Evolutionary conservation across 2,888 invertebrate species (phyloP), one percentile per base, ranked within the genome.

Genomic region (Deilephila porcellus): DNA sequence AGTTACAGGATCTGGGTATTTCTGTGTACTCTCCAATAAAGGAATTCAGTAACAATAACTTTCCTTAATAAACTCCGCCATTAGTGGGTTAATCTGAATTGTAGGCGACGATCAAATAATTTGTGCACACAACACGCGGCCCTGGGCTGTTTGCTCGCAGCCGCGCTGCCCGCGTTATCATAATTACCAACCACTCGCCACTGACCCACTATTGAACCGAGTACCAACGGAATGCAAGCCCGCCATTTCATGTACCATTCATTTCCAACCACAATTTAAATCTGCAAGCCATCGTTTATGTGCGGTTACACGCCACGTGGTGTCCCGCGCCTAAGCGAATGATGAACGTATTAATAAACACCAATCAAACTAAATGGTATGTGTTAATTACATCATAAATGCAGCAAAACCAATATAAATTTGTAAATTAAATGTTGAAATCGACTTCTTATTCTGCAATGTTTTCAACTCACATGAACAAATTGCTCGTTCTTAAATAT

Each of bases 21-120:
- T 17, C 34, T 63, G 3, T n/a, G 6, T 63, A 7, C n/a, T 20
- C 14, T 64, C 11, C 17, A 29, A 72, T 70, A 72, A 74, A 77
- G 73, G 72, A 76, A 79, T 75, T 77, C 77, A 70, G 32, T 53
- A 62, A 74, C 73, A 79, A 77, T 77, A 78, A 75, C 67, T 76
- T 76, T 76, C 75, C 73, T 73, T 72, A 74, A 73, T 70, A 71
- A 76, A 77, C 73, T 77, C 74, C 67, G 77, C 75, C 79, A 79
- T 79, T 76, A 75, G 74, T 71, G 73, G 77, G 75, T 77, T 82
- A 83, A 86, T 85, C 81, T 77, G 76, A 80, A 85, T 81, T 82
- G 80, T 78, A 74, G 74, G 75, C 76, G 74, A 67, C 64, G 76
- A 82, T 80, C 81, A 83, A 83, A 85, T 84, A 85, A 81, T 81